A percentile compares a stretch with the other conserved stretches of the same genome.
Conservation (phyloP, 1,140 invertebrate genomes). For the Drosophila oshimai region DNA sequence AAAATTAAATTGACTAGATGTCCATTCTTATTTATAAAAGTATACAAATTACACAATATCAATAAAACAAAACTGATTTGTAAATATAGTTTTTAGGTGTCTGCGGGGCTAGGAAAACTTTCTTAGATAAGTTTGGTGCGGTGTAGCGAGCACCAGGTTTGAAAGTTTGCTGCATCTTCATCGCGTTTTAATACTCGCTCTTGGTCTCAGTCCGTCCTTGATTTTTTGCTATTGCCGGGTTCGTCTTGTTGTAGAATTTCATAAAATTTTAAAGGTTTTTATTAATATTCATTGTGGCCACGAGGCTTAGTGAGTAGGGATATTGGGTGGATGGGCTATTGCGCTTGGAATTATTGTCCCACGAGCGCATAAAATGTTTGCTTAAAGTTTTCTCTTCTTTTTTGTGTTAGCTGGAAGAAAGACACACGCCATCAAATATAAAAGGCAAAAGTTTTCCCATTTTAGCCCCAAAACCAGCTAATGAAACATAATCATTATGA, state of each 20-base stretch:
- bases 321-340: neutral
- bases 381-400: constrained; percentile 39
- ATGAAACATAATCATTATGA: constrained; percentile 79
- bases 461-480: constrained; percentile 20
- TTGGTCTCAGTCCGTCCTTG: constrained; percentile 7
- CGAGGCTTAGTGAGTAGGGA: constrained; percentile 3
- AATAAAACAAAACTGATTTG: too few species aligned
- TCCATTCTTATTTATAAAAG: too few species aligned
- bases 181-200: constrained; percentile 15
- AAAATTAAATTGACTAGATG: too few species aligned
- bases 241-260: constrained; percentile 30
- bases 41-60: too few species aligned
- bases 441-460: constrained; percentile 54
- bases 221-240: constrained; percentile 40
- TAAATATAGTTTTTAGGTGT: too few species aligned
- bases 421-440: constrained; percentile 35
- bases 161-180: constrained; percentile 27
- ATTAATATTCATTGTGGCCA: constrained; percentile 54
- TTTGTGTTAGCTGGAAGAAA: neutral
- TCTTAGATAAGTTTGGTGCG: too few species aligned
- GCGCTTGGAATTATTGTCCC: constrained; percentile 35
- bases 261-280: constrained; percentile 70
- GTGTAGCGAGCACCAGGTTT: neutral
- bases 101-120: too few species aligned
- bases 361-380: constrained; percentile 30